Evolutionary conservation across 2,113 vertebrate species (phyloP), one percentile per base, ranked within the genome.

Genomic region (Tursiops truncatus): DNA sequence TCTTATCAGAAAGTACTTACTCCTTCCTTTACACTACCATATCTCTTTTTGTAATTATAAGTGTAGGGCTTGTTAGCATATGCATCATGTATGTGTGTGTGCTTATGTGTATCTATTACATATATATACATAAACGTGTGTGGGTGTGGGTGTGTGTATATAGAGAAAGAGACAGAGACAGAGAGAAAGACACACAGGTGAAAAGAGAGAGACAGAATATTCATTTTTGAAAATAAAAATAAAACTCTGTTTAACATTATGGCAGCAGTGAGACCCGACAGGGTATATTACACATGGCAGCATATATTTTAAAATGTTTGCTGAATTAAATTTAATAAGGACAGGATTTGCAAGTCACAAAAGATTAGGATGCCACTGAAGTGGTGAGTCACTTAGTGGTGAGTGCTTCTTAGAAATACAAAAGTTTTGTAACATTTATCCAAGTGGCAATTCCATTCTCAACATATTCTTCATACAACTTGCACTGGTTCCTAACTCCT

Each of bases 381-480:
- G 2, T 31, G 13, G 17, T 20, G 12, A 89, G 28, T 44, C 44
- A 77, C 11, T 36, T 36, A 36, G 36, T 36, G 36, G 36, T 36
- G 36, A 8, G 15, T 89, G 12, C 70, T 85, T 85, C 86, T 95
- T 50, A 81, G 62, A 85, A 93, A 79, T 33, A 62, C 31, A n/a
- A 28, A 81, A 80, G 15, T 47, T 26, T 85, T 41, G 5, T 20
- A n/a, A 18, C 31, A 60, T 90, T 84, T 47, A 20, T 23, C n/a
- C 38, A 31, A 56, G 6, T 56, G 70, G 31, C 41, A 82, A 82
- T 47, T 62, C 36, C 68, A 50, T 50, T n/a, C 65, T 25, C 38
- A 1, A 9, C 7, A 7, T 38, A 17, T 13, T 67, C 50, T 68
- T 77, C 15, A 3, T n/a, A 56, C 8, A 74, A 21, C 12, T 68